Percentiles rank a stretch among this genome's conserved stretches.
phyloP scores from a whole-genome alignment of 2,113 vertebrate genomes.

The Platysteira castanea region DNA sequence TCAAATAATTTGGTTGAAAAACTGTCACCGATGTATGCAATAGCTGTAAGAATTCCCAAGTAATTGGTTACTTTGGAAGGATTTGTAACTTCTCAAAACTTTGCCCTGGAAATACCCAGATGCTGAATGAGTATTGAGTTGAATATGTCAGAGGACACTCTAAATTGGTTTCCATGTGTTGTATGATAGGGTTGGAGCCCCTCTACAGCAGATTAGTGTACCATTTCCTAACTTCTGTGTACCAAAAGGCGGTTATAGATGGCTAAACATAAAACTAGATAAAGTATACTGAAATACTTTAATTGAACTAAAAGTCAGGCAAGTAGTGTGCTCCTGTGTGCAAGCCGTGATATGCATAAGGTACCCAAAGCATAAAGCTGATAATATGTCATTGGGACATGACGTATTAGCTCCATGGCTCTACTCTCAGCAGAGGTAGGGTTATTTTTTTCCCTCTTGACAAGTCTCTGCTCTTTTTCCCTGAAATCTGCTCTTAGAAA shows the following conservation, averaged over 20 bases:
- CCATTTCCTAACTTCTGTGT: not conserved
- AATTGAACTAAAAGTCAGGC: not conserved
- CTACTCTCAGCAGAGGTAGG: not conserved
- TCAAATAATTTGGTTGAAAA: not conserved
- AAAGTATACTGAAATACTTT: not conserved
- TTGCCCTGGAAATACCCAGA: not conserved
- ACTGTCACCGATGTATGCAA: rapidly evolving
- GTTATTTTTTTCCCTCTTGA: not conserved
- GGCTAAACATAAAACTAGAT: not conserved
- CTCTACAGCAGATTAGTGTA: not conserved
- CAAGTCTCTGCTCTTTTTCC: not conserved
- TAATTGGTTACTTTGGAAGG: not conserved
- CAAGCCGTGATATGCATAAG: not conserved
- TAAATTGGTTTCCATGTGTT: not conserved
- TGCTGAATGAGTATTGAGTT: not conserved
- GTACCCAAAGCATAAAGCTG: not conserved
- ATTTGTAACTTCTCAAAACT: not conserved
- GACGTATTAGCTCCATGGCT: not conserved
- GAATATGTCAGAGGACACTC: not conserved
- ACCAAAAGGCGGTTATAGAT: not conserved
- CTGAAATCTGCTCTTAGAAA: not conserved
- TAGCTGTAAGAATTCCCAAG: not conserved
- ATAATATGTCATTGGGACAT: rapidly evolving
- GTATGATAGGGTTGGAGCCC: not conserved
- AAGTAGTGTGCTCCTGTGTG: not conserved